Evolutionary conservation across 2,113 vertebrate species (phyloP).

Genomic region (Glaucidium brasilianum): DNA sequence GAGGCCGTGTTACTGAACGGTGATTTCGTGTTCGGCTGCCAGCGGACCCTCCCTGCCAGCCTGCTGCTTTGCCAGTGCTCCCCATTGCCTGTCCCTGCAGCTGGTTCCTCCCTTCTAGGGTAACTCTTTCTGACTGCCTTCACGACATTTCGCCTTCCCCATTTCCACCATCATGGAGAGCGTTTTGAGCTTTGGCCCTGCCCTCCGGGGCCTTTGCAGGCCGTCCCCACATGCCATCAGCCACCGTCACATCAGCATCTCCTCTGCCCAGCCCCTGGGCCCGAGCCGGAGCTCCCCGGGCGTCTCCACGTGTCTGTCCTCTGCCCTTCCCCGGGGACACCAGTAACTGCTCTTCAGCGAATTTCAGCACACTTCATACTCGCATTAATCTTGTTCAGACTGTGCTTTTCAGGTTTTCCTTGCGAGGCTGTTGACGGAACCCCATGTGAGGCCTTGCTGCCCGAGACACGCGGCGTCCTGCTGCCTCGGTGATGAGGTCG

Average conservation of each 20-base stretch:
- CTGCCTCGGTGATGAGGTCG: fast-evolving
- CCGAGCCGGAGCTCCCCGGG: background rate
- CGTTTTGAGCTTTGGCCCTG: background rate
- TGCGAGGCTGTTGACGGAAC: background rate
- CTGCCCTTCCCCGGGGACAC: background rate
- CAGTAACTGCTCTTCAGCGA: fast-evolving
- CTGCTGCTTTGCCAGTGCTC: slow-evolving; percentile 4
- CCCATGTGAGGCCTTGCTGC: fast-evolving
- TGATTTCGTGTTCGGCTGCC: background rate
- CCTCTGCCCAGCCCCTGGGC: background rate
- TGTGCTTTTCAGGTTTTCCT: fast-evolving
- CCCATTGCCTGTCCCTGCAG: background rate
- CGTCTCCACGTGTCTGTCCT: background rate
- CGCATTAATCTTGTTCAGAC: fast-evolving
- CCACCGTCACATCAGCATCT: fast-evolving
- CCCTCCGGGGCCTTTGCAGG: background rate
- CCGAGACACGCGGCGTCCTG: fast-evolving
- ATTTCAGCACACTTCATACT: background rate
- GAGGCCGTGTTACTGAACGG: background rate
- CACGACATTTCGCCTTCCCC: background rate
- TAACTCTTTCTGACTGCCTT: background rate
- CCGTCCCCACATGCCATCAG: background rate
- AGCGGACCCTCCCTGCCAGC: background rate
- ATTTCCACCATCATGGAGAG: background rate
- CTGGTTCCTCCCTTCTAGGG: background rate